Evolutionary conservation across 2,113 vertebrate species (phyloP).

Genomic region (Nothocercus nigrocapillus): DNA sequence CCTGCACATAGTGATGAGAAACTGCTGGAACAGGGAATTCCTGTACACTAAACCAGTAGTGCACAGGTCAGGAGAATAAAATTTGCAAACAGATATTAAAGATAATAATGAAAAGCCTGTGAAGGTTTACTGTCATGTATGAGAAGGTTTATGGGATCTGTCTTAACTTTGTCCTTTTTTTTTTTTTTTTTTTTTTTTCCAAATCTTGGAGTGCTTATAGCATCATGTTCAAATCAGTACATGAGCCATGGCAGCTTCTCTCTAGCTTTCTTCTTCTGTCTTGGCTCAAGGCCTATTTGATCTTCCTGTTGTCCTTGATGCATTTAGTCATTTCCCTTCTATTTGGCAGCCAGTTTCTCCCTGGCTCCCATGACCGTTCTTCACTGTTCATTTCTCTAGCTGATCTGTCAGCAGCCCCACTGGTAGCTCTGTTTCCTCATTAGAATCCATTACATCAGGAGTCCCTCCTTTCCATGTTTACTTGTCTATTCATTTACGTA

Average conservation of each 20-base stretch:
- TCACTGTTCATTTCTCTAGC: conserved; percentile 29
- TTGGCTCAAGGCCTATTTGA: conserved; percentile 44
- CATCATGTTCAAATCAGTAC: not conserved
- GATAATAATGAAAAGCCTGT: not conserved
- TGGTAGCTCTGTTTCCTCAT: conserved; percentile 12
- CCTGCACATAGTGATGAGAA: conserved; percentile 26
- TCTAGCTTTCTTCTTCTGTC: conserved; percentile 39
- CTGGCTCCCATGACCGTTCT: not conserved
- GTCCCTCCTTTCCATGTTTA: not conserved
- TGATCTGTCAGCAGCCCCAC: conserved; percentile 37
- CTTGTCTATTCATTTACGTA: not conserved
- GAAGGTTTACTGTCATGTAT: not conserved
- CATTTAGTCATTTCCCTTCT: conserved; percentile 65
- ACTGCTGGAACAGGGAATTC: not conserved
- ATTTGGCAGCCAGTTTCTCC: conserved; percentile 38
- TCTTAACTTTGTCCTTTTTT: not conserved
- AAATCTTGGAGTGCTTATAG: not conserved
- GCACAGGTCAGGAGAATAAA: not conserved
- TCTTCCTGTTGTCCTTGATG: conserved; percentile 60
- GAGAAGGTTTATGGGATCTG: not conserved
- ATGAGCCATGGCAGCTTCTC: conserved; percentile 11
- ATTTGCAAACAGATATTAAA: not conserved
- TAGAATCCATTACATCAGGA: not conserved
- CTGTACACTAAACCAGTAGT: not conserved
- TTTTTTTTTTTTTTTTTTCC: not conserved